Evolutionary conservation across 2,797 vertebrate genomes (phyloP).

Genomic region (Phrynocephalus guinanensis): DNA sequence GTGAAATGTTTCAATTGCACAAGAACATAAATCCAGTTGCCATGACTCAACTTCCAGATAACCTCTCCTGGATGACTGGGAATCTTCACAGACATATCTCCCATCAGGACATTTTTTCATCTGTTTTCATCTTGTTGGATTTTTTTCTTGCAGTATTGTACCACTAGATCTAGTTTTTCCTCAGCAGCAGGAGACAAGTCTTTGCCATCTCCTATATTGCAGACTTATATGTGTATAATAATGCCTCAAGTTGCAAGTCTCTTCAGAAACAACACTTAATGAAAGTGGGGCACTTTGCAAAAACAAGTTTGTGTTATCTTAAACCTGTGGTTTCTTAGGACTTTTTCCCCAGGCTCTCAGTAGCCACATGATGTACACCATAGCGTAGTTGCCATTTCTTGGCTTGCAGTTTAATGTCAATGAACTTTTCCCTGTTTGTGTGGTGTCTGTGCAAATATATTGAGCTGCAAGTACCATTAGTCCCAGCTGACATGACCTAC

Average conservation of each 20-base stretch:
- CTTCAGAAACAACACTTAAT: neutral
- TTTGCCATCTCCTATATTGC: neutral
- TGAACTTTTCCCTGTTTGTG: neutral
- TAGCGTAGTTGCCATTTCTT: neutral
- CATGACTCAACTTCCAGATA: too few relatives aligned
- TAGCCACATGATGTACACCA: neutral
- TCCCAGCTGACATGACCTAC: neutral
- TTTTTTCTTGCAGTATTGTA: neutral
- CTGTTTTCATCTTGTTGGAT: neutral
- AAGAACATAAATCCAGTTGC: too few relatives aligned
- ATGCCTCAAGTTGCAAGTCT: neutral
- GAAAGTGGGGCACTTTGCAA: neutral
- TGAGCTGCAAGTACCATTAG: neutral
- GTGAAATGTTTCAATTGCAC: too few relatives aligned
- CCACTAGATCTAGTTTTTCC: neutral
- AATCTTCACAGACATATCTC: neutral
- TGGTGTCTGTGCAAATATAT: neutral
- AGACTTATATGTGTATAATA: neutral
- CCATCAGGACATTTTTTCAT: neutral
- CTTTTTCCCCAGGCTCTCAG: too few relatives aligned
- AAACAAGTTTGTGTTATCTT: neutral
- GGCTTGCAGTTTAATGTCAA: constrained; percentile 5
- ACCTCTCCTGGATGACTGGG: too few relatives aligned
- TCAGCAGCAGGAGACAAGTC: neutral
- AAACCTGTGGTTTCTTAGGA: too few relatives aligned